These are phyloP conservation scores for Myrmecobius fasciatus DNA, from an alignment of 2,113 vertebrate genomes.

Conservation along the genomic window DNA sequence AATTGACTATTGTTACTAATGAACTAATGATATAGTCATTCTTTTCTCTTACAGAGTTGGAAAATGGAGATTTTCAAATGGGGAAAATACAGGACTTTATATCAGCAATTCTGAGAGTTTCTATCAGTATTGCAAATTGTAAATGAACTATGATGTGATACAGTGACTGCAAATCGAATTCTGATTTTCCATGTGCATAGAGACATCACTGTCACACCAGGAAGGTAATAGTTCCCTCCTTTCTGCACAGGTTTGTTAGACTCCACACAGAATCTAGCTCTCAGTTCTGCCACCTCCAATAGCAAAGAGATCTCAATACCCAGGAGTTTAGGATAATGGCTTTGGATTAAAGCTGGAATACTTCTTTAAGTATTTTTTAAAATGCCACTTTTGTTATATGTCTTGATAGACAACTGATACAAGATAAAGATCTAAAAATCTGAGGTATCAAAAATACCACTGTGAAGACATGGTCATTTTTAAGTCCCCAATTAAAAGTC, in stretches of 20 bases:
- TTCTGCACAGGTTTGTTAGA: conserved; percentile 21
- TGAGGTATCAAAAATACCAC: background rate
- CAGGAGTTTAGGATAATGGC: background rate
- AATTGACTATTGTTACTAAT: too few relatives aligned
- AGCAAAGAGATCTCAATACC: conserved; percentile 7
- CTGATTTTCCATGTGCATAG: background rate
- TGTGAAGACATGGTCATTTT: background rate
- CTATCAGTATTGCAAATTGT: background rate
- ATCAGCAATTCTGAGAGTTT: background rate
- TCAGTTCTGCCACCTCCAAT: background rate
- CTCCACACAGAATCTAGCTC: background rate
- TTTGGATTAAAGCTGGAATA: background rate
- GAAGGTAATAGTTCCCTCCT: background rate
- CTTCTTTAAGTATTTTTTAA: conserved; percentile 32
- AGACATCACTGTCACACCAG: background rate
- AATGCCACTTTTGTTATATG: background rate
- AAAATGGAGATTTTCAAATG: background rate
- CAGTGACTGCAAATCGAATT: conserved; percentile 26
- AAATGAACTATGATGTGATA: background rate
- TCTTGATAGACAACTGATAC: background rate
- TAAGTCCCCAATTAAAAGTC: background rate
- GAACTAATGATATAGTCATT: background rate
- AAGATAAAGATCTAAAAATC: conserved; percentile 33
- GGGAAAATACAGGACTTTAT: conserved; percentile 8
- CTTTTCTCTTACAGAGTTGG: background rate